A percentile compares a stretch with the other conserved stretches of the same genome.
Conservation (phyloP, 2,113 vertebrate species). For the Pomatostomus ruficeps region DNA sequence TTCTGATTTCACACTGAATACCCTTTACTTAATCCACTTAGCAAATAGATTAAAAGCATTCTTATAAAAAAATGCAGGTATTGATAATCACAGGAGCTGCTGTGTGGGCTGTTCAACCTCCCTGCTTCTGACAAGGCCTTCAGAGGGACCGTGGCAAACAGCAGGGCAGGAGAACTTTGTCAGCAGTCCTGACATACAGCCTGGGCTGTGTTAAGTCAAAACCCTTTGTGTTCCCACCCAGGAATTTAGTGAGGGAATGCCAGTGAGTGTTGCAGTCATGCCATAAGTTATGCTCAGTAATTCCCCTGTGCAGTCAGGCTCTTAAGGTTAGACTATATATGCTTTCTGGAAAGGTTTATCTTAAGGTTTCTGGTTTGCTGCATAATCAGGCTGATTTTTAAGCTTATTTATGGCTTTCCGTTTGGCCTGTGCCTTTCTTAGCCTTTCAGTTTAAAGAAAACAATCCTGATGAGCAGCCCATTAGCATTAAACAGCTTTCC, state of each 20-base stretch:
- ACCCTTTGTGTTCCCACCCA: not conserved
- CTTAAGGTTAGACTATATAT: not conserved
- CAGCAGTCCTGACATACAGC: not conserved
- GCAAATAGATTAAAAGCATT: not conserved
- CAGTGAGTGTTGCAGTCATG: not conserved
- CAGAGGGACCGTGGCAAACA: not conserved
- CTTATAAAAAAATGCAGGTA: not conserved
- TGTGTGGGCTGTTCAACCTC: not conserved
- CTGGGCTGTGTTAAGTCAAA: not conserved
- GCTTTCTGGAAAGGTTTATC: not conserved
- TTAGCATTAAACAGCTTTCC: conserved; percentile 6
- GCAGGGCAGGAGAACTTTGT: not conserved
- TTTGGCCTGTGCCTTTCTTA: not conserved
- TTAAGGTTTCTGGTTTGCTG: not conserved
- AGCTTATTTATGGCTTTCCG: not conserved
- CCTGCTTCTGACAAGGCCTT: not conserved
- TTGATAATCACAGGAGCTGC: not conserved
- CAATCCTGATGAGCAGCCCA: conserved; percentile 5
- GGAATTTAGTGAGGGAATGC: not conserved
- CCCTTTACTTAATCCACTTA: not conserved
- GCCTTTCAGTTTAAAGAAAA: conserved; percentile 15
- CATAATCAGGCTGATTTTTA: not conserved
- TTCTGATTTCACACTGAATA: not conserved
- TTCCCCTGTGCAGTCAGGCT: not conserved
- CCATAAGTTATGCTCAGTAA: not conserved